phyloP scores from a whole-genome alignment of 2,888 invertebrate species.

The Thera britannica region DNA sequence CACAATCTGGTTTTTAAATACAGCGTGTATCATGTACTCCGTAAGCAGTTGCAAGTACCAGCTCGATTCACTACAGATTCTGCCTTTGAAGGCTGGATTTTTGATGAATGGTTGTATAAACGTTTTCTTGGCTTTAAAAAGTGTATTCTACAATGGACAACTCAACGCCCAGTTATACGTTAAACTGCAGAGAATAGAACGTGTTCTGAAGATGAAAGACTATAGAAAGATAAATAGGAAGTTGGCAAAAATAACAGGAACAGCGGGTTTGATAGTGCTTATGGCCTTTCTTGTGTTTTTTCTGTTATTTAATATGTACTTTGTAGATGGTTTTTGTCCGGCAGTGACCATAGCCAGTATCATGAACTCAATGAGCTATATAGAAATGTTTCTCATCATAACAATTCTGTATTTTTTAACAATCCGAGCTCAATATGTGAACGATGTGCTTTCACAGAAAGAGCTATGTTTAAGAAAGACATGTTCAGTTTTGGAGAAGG shows the following conservation, averaged over 20 bases:
- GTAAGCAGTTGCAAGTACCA: constrained; percentile 44
- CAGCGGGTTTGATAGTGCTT: constrained; percentile 8
- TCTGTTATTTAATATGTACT: constrained; percentile 43
- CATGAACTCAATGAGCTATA: constrained; percentile 44
- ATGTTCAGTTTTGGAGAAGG: constrained; percentile 10
- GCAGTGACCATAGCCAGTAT: constrained; percentile 42
- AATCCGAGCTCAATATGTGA: constrained; percentile 53
- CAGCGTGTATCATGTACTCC: constrained; percentile 42
- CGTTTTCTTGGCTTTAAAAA: constrained; percentile 48
- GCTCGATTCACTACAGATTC: constrained; percentile 39
- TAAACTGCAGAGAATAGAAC: constrained; percentile 65
- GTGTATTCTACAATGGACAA: constrained; percentile 43
- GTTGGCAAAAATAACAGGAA: constrained; percentile 35
- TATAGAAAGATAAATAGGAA: constrained; percentile 47
- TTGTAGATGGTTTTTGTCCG: constrained; percentile 47
- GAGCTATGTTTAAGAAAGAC: constrained; percentile 14
- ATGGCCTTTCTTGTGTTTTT: constrained; percentile 37
- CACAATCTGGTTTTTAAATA: constrained; percentile 50
- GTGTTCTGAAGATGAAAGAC: constrained; percentile 51
- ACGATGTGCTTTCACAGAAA: constrained; percentile 46
- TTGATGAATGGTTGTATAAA: constrained; percentile 47
- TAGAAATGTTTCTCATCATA: constrained; percentile 51
- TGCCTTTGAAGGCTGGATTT: constrained; percentile 51
- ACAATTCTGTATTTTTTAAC: constrained; percentile 51
- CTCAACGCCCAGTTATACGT: constrained; percentile 58